Evolutionary conservation across 2,113 vertebrate genomes (phyloP), one percentile per base, ranked within the genome.

Genomic region (Scortum barcoo): DNA sequence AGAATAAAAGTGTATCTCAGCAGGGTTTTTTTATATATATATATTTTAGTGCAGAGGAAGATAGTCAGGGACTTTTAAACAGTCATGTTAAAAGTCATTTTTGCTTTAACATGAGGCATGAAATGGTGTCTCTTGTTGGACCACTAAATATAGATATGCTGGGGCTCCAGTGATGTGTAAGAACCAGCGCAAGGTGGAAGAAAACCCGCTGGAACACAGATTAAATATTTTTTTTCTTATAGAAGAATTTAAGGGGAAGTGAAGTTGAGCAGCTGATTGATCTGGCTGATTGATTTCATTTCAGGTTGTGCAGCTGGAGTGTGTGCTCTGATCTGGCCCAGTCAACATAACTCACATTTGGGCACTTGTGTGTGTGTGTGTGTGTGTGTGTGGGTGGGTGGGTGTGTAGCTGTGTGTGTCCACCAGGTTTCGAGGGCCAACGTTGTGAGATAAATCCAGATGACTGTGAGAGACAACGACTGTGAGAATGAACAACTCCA

Each of bases 401-500:
- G 33, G 66, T 65, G 58, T 71, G 85, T 78, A 99, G 98, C 92
- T 99, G 98, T 70, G 95, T 95, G 70, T 99, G 98, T 86, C 94
- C 92, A 0, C 94, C 96, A 61, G 98, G 98, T 13, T 99, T 96
- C 7, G 98, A 98, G 88, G 98, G 98, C 26, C 95, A 95, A 48
- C 93, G 93, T 13, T 99, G 98, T 89, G 97, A 98, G 92, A 86
- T 96, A 50, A 98, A 99, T 90, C 95, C 97, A 2, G 97, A 99
- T 2, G 98, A 99, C 91, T 99, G 98, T 3, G 97, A 98, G n/a
- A 86, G 97, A 99, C 94, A 98, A 99, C 0, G 97, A 99, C 94
- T 99, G 98, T 0, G 98, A 99, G 91, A 99, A 99, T 94, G 91
- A 99, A 99, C 94, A 99, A 99, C 67, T 96, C 98, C 77, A 99